A percentile compares a stretch with the other conserved stretches of the same genome.
Conservation (phyloP, 2,797 vertebrate genomes). For the Eurystomus glaucurus region DNA sequence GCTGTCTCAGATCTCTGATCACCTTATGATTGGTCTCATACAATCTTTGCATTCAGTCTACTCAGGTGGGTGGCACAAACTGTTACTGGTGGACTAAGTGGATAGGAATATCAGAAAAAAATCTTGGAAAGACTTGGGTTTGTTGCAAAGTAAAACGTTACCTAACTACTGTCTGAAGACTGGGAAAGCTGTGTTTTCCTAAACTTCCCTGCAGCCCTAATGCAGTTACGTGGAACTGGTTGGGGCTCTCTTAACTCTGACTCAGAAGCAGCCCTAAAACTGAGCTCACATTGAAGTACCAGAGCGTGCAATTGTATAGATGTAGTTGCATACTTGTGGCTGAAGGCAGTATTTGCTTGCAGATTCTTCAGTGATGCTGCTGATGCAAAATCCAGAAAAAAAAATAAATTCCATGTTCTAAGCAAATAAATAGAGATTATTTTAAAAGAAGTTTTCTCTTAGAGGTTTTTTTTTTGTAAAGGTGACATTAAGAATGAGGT, state of each 20-base stretch:
- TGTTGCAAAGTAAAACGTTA: background rate
- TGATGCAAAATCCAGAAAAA: background rate
- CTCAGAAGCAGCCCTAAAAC: background rate
- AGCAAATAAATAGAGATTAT: background rate
- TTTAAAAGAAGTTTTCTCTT: background rate
- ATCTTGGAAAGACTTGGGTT: background rate
- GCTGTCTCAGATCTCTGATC: background rate
- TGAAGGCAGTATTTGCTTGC: background rate
- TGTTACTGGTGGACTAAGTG: background rate
- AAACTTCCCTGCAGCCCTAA: background rate
- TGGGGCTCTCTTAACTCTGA: background rate
- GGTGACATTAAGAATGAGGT: background rate
- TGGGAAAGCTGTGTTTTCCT: background rate
- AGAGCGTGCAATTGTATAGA: background rate
- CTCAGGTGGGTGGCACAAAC: background rate
- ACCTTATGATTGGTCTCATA: background rate
- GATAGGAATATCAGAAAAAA: background rate
- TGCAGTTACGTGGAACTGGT: background rate
- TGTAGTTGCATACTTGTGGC: background rate
- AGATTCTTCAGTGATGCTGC: background rate
- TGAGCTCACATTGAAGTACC: background rate
- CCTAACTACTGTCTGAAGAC: background rate
- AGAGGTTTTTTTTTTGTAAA: background rate
- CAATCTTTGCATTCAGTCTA: background rate
- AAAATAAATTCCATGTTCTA: background rate